These are phyloP conservation scores for Drosophila willistoni DNA, from an alignment of 1,140 invertebrate species.

Conservation along the genomic window DNA sequence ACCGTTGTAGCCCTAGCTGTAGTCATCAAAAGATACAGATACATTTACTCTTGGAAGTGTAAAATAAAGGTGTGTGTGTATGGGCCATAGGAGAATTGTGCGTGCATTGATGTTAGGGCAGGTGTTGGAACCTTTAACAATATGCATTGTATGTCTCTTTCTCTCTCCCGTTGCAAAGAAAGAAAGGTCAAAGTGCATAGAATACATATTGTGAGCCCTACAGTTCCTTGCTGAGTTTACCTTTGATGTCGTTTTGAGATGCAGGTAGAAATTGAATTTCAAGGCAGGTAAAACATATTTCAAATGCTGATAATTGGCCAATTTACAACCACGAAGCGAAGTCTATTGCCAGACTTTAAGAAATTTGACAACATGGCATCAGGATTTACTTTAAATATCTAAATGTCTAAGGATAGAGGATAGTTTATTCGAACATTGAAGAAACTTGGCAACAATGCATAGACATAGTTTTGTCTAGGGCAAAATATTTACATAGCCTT, in stretches of 20 bases:
- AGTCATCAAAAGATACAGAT: conserved; percentile 51
- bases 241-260: conserved; percentile 29
- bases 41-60: conserved; percentile 55
- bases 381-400: too few relatives aligned
- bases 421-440: not conserved
- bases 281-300: conserved; percentile 73
- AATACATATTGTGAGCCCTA: conserved; percentile 37
- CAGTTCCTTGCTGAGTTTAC: conserved; percentile 6
- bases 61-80: conserved; percentile 78
- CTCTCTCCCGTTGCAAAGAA: conserved; percentile 22
- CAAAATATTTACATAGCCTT: conserved; percentile 65
- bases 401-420: too few relatives aligned
- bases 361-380: conserved; percentile 40
- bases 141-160: conserved; percentile 55
- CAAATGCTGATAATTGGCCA: conserved; percentile 80
- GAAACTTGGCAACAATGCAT: conserved; percentile 19
- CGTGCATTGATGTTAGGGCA: conserved; percentile 60
- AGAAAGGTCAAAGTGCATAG: conserved; percentile 73
- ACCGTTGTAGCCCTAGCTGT: conserved; percentile 4
- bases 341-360: conserved; percentile 49
- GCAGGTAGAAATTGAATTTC: conserved; percentile 55
- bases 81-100: conserved; percentile 53
- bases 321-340: conserved; percentile 55
- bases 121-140: conserved; percentile 58
- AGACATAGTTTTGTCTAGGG: conserved; percentile 26